Conservation (phyloP, 2,888 invertebrate species). For the Eupithecia subumbrata region DNA sequence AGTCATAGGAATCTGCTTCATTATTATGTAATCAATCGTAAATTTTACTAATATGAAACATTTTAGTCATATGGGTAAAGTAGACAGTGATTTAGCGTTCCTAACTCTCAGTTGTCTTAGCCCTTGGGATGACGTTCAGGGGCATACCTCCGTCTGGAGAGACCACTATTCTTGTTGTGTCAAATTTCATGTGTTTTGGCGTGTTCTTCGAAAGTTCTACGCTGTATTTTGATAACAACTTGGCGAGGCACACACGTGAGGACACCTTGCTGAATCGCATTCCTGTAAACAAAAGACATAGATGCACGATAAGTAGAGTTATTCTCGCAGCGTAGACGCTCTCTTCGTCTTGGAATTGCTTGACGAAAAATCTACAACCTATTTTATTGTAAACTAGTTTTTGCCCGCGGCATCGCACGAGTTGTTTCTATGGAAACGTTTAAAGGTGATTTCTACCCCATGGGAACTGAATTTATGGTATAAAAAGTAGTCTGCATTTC, state of each 20-base stretch:
- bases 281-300: constrained; percentile 50
- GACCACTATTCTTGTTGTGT: neutral
- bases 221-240: constrained; percentile 54
- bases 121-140: neutral
- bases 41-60: too few relatives aligned
- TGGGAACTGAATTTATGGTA: too few relatives aligned
- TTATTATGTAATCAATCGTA: too few relatives aligned
- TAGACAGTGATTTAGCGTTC: neutral
- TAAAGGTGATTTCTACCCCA: too few relatives aligned
- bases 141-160: constrained; percentile 4
- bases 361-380: too few relatives aligned
- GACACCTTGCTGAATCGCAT: constrained; percentile 62
- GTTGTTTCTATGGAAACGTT: too few relatives aligned
- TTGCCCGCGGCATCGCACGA: too few relatives aligned
- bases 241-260: constrained; percentile 51
- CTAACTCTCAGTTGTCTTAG: neutral
- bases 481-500: too few relatives aligned
- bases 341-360: too few relatives aligned
- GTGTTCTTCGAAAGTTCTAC: constrained; percentile 51
- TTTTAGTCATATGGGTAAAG: neutral
- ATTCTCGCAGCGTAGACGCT: too few relatives aligned
- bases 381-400: too few relatives aligned
- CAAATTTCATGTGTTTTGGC: constrained; percentile 11
- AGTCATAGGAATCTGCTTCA: too few relatives aligned
- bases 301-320: neutral